Evolutionary conservation across 2,888 invertebrate species (phyloP).

Genomic region (Abscondita cerata): DNA sequence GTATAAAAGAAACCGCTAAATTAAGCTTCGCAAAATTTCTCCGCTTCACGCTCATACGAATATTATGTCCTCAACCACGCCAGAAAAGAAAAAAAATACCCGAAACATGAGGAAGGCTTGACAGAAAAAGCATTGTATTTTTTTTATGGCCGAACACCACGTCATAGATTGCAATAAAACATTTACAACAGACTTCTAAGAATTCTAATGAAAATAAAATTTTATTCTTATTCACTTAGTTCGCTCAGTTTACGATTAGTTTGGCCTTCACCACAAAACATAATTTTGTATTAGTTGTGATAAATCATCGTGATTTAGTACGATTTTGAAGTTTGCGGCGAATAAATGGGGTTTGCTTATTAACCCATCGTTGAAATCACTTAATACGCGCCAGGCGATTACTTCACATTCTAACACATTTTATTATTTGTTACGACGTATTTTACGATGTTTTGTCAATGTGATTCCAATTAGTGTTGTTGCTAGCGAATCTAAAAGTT

Average conservation of each 20-base stretch:
- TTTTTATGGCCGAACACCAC: not conserved
- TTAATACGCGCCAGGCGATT: not conserved
- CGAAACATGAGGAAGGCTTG: too few species aligned
- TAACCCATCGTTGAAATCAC: conserved; percentile 9
- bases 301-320: conserved; percentile 25
- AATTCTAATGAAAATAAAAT: conserved; percentile 17
- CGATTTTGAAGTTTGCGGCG: conserved; percentile 12
- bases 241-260: conserved; percentile 19
- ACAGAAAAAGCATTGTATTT: not conserved
- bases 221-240: conserved; percentile 8
- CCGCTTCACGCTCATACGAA: not conserved
- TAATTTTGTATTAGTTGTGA: conserved; percentile 20
- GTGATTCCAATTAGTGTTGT: conserved; percentile 26
- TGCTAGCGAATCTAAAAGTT: conserved; percentile 34
- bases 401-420: not conserved
- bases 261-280: conserved; percentile 23
- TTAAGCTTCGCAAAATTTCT: too few species aligned
- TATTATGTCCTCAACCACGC: not conserved
- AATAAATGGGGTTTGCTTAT: not conserved
- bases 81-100: not conserved
- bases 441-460: conserved; percentile 26
- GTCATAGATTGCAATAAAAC: conserved; percentile 7
- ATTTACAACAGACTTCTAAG: conserved; percentile 11
- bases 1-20: too few species aligned
- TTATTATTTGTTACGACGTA: conserved; percentile 2